Evolutionary conservation across 2,113 vertebrate genomes (phyloP).

Genomic region (Abramis brama): DNA sequence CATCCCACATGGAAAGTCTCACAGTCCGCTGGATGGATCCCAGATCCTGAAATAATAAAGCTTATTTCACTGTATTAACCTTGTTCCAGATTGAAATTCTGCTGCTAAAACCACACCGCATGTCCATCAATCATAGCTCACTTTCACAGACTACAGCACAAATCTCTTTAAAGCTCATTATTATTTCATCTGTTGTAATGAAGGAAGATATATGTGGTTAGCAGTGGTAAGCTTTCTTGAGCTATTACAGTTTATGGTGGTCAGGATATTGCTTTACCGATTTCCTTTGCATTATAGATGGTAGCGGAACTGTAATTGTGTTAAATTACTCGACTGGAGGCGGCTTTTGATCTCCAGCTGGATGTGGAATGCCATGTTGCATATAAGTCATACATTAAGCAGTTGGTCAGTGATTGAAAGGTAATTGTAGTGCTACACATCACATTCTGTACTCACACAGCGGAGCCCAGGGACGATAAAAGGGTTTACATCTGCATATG

Average conservation of each 20-base stretch:
- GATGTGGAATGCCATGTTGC: conserved; percentile 71
- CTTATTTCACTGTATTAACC: conserved; percentile 4
- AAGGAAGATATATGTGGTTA: conserved; percentile 22
- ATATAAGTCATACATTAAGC: conserved; percentile 76
- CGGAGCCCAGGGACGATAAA: conserved; percentile 22
- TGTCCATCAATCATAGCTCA: not conserved
- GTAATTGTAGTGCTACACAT: conserved; percentile 77
- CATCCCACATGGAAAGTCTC: not conserved
- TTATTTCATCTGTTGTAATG: conserved; percentile 31
- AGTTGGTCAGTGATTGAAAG: conserved; percentile 71
- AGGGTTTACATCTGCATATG: conserved; percentile 8
- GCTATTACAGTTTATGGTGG: conserved; percentile 27
- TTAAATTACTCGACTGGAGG: conserved; percentile 72
- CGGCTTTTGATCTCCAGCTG: conserved; percentile 66
- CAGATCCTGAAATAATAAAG: conserved; percentile 11
- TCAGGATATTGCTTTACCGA: conserved; percentile 37
- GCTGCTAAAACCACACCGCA: conserved; percentile 14
- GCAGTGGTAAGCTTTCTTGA: conserved; percentile 33
- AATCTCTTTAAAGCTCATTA: conserved; percentile 2
- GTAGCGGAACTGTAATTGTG: conserved; percentile 62
- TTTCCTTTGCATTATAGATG: conserved; percentile 47
- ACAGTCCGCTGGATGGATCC: not conserved
- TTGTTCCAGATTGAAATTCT: not conserved
- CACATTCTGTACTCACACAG: conserved; percentile 48
- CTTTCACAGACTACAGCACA: conserved; percentile 12